Conservation (phyloP, 2,888 invertebrate genomes). For the Patella caerulea region DNA sequence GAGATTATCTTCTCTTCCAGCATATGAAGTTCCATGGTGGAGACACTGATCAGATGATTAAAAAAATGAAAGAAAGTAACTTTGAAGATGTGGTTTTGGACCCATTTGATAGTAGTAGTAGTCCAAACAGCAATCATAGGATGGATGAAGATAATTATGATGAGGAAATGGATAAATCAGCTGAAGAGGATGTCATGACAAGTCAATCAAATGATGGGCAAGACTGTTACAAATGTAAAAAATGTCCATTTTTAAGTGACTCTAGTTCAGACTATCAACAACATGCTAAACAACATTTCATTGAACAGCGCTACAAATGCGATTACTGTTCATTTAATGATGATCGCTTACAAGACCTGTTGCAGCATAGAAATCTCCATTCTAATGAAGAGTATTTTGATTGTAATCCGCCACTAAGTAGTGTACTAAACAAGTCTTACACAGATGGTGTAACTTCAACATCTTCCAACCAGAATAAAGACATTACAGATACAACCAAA, state of each 20-base stretch:
- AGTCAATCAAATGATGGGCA: conserved; percentile 29
- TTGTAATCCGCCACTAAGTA: conserved; percentile 37
- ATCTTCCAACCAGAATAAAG: not conserved
- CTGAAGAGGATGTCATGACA: conserved; percentile 29
- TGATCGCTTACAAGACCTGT: conserved; percentile 45
- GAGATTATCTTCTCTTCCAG: conserved; percentile 49
- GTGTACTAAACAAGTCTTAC: conserved; percentile 38
- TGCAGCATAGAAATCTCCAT: conserved; percentile 54
- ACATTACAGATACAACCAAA: not conserved
- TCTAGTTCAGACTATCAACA: conserved; percentile 50
- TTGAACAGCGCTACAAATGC: conserved; percentile 44
- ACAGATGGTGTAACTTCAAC: conserved; percentile 14
- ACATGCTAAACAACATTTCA: conserved; percentile 50
- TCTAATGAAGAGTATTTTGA: conserved; percentile 48
- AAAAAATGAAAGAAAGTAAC: conserved; percentile 35
- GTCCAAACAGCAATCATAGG: conserved; percentile 35
- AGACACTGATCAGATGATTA: conserved; percentile 21
- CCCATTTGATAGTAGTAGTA: conserved; percentile 37
- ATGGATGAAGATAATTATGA: conserved; percentile 33
- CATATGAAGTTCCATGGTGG: conserved; percentile 55
- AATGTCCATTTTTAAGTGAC: conserved; percentile 55
- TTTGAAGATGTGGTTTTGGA: conserved; percentile 51
- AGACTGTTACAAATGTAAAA: conserved; percentile 42
- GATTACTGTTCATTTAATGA: conserved; percentile 55
- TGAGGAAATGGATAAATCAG: conserved; percentile 27